Percentiles rank a stretch among this genome's conserved stretches.
Evolutionary conservation across 2,797 vertebrate species (phyloP).

Genomic region (Pangasius sanitwongsei): DNA sequence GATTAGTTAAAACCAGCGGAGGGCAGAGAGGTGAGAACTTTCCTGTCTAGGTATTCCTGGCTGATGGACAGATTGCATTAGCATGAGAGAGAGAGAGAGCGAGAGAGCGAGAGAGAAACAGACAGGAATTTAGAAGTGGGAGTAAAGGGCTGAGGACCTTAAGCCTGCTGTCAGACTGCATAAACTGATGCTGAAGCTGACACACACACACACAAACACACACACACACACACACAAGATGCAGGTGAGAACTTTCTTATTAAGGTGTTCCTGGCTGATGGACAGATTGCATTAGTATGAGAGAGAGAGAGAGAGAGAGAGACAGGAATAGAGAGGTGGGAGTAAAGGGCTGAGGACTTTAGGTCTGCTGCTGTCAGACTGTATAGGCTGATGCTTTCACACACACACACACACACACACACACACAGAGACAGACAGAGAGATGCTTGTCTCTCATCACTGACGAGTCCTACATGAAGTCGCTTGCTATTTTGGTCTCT

Average conservation of each 20-base stretch:
- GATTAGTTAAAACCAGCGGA: background rate
- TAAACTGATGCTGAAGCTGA: background rate
- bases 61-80: background rate
- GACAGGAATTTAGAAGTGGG: background rate
- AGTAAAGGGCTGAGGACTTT: background rate
- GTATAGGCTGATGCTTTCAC: background rate
- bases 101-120: constrained; percentile 12
- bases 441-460: background rate
- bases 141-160: background rate
- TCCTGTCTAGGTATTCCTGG: background rate
- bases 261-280: background rate
- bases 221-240: background rate
- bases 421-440: background rate
- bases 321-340: background rate
- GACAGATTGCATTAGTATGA: background rate
- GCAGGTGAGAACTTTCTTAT: background rate
- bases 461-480: background rate
- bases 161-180: background rate
- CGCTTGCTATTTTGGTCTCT: background rate
- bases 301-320: constrained; percentile 14
- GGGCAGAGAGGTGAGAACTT: background rate
- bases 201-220: constrained; percentile 5
- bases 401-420: background rate
- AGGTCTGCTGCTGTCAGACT: background rate
- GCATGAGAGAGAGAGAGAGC: constrained; percentile 21